These are phyloP conservation scores for Rhamphomyia laevipes DNA, from an alignment of 2,888 invertebrate species.

Conservation along the genomic window DNA sequence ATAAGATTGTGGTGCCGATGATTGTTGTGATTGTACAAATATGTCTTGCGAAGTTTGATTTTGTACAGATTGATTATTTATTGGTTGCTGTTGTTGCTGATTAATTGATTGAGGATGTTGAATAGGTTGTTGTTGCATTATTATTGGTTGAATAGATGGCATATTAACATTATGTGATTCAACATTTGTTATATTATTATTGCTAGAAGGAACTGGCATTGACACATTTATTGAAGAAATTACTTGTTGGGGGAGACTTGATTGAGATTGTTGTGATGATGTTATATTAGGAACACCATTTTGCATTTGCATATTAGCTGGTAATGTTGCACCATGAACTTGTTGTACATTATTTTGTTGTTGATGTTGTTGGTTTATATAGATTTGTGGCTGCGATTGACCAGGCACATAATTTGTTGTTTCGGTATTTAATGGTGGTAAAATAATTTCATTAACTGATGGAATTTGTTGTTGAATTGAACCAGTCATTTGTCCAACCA, in stretches of 20 bases:
- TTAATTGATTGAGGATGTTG: neutral
- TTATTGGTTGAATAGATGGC: neutral
- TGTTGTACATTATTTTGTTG: conserved; percentile 32
- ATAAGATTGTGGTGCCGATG: neutral
- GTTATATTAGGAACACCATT: conserved; percentile 18
- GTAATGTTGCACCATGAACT: conserved; percentile 24
- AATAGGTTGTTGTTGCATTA: neutral
- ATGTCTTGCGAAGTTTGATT: neutral
- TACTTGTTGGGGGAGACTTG: neutral
- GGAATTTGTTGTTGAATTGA: neutral
- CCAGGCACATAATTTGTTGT: conserved; percentile 27
- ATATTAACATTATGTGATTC: neutral
- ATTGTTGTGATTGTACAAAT: neutral
- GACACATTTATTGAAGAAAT: conserved; percentile 4
- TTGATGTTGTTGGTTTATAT: conserved; percentile 30
- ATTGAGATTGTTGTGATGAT: conserved; percentile 14
- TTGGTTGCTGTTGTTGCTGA: neutral
- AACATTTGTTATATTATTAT: neutral
- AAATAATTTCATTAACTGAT: conserved; percentile 39
- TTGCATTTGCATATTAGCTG: conserved; percentile 24
- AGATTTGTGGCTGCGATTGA: conserved; percentile 25
- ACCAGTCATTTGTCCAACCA: neutral
- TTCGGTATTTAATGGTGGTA: conserved; percentile 18
- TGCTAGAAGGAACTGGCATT: conserved; percentile 18
- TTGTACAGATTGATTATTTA: neutral